Evolutionary conservation across 2,888 invertebrate genomes (phyloP), one percentile per base, ranked within the genome.

Genomic region (Aspidiotus rigidus): DNA sequence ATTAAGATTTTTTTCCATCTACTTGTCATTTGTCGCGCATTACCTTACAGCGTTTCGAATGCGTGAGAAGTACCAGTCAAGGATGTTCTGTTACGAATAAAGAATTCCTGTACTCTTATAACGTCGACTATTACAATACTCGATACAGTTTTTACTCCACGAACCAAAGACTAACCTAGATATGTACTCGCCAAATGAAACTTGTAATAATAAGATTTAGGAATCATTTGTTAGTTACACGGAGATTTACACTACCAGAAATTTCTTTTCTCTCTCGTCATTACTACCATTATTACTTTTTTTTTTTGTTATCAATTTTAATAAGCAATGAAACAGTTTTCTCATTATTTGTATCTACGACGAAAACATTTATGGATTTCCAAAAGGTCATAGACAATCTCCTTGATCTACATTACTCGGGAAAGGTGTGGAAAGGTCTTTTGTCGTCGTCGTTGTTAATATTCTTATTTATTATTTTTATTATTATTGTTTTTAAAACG

Each of bases 381-480:
- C 49, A 57, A 64, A 64, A 64, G 64, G 64, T 64, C 64, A 64
- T 64, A 64, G 64, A 56, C 42, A 44, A 64, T 64, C 64, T 64
- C 64, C 64, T 64, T 64, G 64, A 64, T 64, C 64, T 64, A 64
- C 16, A 64, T 64, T 64, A 55, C 11, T 56, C 15, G 62, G 57
- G 64, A 64, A 64, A 64, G 64, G 64, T 64, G 57, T 41, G 17
- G 64, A 64, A 64, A 64, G 57, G 64, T 64, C 57, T 64, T 42
- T 41, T 53, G 64, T 64, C 44, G 41, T 41, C 41, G 64, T 64
- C 44, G 41, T 56, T 11, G 7, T 15, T 41, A 17, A 39, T 59
- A 59, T 41, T 28, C 28, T 28, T 28, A 28, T 28, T 28, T 28
- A 28, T 28, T 28, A 28, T 28, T 28, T 28, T 28, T 5, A 28